Evolutionary conservation across 2,888 invertebrate species (phyloP), one percentile per base, ranked within the genome.

Genomic region (Emmelina monodactyla): DNA sequence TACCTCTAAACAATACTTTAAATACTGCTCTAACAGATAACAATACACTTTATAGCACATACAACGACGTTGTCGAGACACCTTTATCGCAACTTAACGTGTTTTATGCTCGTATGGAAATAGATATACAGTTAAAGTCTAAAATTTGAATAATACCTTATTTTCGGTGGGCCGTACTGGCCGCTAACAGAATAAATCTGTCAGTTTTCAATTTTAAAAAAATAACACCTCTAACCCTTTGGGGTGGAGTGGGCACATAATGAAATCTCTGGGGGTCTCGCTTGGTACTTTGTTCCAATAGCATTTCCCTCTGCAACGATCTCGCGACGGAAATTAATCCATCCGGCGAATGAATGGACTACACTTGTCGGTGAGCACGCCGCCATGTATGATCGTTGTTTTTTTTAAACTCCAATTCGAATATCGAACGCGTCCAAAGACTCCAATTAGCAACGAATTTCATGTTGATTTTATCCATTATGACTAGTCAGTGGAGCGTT

Each of bases 331-430:
- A 78, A 75, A 78, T 78, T 68, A 78, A 73, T 67, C 64, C 68
- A 70, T 78, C 73, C 72, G 72, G 64, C 63, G 71, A 76, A 76
- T 75, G 73, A 78, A 75, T 75, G 67, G 68, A 62, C 69, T 72
- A 68, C 73, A 72, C 67, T 73, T 72, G 66, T 68, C 57, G 57
- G 62, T 71, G 58, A 13, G n/a, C n/a, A n/a, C 3, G 29, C 22
- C 28, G 52, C 53, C 47, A 57, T 45, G 47, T 55, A 53, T 63
- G 58, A 63, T 51, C 52, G 58, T 54, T 61, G 56, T 46, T 55
- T 67, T 57, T 58, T 47, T 54, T n/a, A n/a, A n/a, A n/a, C n/a
- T n/a, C n/a, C n/a, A 9, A 25, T 10, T 25, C n/a, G 25, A 25
- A 25, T 25, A 25, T 25, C 25, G 25, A 25, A 11, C 11, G 25